phyloP scores from a whole-genome alignment of 2,888 invertebrate species.

The Lasioglossum marginatum region DNA sequence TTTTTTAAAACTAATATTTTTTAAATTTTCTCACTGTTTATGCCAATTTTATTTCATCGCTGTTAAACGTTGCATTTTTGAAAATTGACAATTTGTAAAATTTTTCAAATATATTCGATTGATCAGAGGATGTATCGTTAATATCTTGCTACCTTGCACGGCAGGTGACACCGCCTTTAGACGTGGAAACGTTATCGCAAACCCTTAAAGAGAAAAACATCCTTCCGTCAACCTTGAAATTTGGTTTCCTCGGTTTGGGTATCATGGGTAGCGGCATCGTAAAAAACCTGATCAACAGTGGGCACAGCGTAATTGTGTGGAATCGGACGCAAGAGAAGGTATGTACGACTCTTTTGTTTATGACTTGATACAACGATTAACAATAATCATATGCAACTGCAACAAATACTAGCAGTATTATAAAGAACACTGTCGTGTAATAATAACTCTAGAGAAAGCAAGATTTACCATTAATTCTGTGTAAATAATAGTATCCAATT shows the following conservation, averaged over 20 bases:
- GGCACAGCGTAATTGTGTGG: constrained; percentile 97
- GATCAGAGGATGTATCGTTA: constrained; percentile 24
- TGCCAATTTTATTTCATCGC: no score
- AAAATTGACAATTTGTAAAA: background rate
- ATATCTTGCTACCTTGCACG: constrained; percentile 29
- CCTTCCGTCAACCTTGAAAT: constrained; percentile 93
- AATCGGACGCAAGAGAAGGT: constrained; percentile 96
- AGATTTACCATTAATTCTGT: background rate
- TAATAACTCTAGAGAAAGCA: background rate
- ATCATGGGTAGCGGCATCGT: constrained; percentile 98
- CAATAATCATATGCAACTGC: background rate
- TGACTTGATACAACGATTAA: constrained; percentile 18
- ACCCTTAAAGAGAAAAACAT: constrained; percentile 94
- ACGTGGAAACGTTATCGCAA: constrained; percentile 91
- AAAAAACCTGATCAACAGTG: constrained; percentile 96
- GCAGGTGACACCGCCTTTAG: constrained; percentile 90
- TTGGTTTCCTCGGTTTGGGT: constrained; percentile 97
- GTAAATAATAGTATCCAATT: background rate
- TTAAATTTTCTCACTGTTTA: no score
- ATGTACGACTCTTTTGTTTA: constrained; percentile 82
- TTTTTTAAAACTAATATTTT: no score
- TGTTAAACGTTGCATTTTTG: background rate
- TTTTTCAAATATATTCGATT: background rate
- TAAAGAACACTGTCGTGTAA: background rate
- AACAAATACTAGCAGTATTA: background rate